Evolutionary conservation across 2,797 vertebrate species (phyloP), one percentile per base, ranked within the genome.

Genomic region (Miichthys miiuy): DNA sequence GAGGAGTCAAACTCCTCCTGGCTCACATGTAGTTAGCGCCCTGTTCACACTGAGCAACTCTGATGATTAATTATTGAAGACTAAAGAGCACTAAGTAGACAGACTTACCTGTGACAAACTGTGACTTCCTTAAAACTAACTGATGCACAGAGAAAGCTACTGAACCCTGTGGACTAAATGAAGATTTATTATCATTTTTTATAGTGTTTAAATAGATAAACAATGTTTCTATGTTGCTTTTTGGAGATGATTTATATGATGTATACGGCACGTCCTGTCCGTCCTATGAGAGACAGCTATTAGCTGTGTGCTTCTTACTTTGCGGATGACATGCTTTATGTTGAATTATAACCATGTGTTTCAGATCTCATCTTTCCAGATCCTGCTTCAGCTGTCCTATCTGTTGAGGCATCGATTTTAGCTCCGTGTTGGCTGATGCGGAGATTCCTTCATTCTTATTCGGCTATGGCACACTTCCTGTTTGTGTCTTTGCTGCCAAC

Each of bases 401-500:
- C 46, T 61, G 63, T 64, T 0, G 54, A 63, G 14, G 46, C 66
- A 42, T 70, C 8, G 18, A n/a, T 47, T 71, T 60, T 16, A 68
- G 65, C 73, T 65, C 44, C 0, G 44, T 41, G 34, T 58, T 66
- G 68, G 63, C 64, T 41, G 50, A 76, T n/a, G 46, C 6, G 20
- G 52, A 75, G 67, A 86, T 82, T 74, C 51, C 48, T 78, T 56
- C 34, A 20, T 27, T 60, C 42, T 73, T 64, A 75, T 34, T 78
- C 14, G 4, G 44, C 52, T 46, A 20, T 76, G 62, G 68, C 77
- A 74, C 72, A 69, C 54, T 82, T 89, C 85, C 82, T 77, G 72
- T 81, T 83, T 73, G 75, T 46, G 42, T 71, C 74, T 72, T 16
- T 6, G 2, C 46, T 65, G 84, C 81, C 78, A 83, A 71, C 57